Percentiles rank a stretch among this genome's conserved stretches.
Conservation (phyloP, 2,113 vertebrate species). For the Sinocyclocheilus rhinocerous region DNA sequence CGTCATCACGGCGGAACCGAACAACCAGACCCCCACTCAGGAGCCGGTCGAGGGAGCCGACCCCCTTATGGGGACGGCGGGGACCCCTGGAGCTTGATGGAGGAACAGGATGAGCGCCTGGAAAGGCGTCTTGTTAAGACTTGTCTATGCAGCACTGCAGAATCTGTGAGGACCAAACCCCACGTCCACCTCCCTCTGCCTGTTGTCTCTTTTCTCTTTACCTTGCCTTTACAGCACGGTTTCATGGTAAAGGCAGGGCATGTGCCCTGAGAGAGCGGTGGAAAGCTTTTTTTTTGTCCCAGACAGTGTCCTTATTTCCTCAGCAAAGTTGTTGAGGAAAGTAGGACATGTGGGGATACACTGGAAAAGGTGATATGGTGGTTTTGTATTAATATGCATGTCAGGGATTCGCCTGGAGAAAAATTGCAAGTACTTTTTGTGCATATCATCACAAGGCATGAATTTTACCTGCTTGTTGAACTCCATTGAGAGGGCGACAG, state of each 20-base stretch:
- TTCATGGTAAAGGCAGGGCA: not conserved
- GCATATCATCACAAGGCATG: constrained; percentile 16
- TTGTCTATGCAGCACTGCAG: not conserved
- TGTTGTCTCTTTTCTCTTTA: constrained; percentile 30
- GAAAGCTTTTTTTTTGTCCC: not conserved
- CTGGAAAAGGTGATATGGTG: constrained; percentile 31
- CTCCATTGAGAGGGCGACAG: not conserved
- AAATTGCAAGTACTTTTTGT: constrained; percentile 46
- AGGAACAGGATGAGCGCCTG: not conserved
- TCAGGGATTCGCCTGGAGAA: constrained; percentile 45
- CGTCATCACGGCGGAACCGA: constrained; percentile 72
- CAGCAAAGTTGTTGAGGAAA: constrained; percentile 3
- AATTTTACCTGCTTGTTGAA: not conserved
- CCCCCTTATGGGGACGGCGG: constrained; percentile 85
- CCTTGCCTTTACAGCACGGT: constrained; percentile 23
- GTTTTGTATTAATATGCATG: constrained; percentile 56
- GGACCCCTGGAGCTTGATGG: constrained; percentile 91
- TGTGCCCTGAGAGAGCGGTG: constrained; percentile 29
- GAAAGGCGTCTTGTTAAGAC: constrained; percentile 14
- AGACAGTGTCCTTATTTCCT: constrained; percentile 15
- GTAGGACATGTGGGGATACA: constrained; percentile 36
- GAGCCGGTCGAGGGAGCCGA: constrained; percentile 75
- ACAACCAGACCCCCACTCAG: constrained; percentile 73
- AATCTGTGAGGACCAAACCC: constrained; percentile 56
- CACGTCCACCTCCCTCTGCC: too few relatives aligned